phyloP scores from a whole-genome alignment of 2,888 invertebrate species.

The Macrosoma leucophasiata region DNA sequence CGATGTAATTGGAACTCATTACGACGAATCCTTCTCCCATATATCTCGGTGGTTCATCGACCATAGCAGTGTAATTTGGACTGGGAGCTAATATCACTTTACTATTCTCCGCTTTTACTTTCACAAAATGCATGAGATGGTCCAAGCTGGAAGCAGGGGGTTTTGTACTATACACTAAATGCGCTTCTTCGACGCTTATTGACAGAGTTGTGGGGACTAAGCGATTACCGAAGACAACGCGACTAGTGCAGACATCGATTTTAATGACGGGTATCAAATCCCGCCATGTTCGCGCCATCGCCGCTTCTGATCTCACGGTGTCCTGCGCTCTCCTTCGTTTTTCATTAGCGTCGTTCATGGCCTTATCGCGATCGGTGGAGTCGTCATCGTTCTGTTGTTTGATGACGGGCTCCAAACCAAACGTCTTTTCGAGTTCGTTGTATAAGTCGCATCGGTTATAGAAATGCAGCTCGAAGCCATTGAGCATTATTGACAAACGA shows the following conservation, averaged over 20 bases:
- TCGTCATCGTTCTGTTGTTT: conserved; percentile 79
- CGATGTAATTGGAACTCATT: conserved; percentile 95
- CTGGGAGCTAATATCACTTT: conserved; percentile 97
- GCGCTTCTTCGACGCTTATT: conserved; percentile 94
- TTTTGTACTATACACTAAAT: conserved; percentile 95
- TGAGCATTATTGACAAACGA: conserved; percentile 90
- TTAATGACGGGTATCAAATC: conserved; percentile 98
- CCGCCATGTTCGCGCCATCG: conserved; percentile 93
- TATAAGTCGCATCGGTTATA: conserved; percentile 95
- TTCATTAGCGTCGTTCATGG: conserved; percentile 79
- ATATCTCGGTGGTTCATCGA: conserved; percentile 94
- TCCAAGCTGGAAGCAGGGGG: conserved; percentile 95
- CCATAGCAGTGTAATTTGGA: conserved; percentile 93
- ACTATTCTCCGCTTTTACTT: conserved; percentile 95
- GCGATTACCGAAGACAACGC: conserved; percentile 96
- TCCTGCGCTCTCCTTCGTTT: conserved; percentile 68
- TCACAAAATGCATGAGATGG: conserved; percentile 96
- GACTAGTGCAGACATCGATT: conserved; percentile 92
- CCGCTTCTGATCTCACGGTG: conserved; percentile 83
- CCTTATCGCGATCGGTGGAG: conserved; percentile 72
- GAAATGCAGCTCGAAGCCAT: conserved; percentile 95
- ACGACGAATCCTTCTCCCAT: conserved; percentile 99
- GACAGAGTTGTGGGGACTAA: conserved; percentile 95
- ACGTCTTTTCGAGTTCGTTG: conserved; percentile 89
- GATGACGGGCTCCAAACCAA: conserved; percentile 88